Percentiles rank a stretch among this genome's conserved stretches.
Evolutionary conservation across 2,797 vertebrate species (phyloP).

Genomic region (Knipowitschia caucasica): DNA sequence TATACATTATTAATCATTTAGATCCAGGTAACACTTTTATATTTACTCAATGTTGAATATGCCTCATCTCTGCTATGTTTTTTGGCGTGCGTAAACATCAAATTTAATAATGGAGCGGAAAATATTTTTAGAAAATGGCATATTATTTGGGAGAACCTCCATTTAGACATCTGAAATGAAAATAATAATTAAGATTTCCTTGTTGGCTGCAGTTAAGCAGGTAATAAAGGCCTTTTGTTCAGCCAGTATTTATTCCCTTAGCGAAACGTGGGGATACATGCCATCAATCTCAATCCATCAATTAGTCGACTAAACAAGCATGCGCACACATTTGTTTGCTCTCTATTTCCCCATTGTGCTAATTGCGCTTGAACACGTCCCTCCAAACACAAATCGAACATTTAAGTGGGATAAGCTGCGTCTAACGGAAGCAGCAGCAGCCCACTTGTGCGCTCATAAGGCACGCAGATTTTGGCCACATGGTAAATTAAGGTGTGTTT

Average conservation of each 20-base stretch:
- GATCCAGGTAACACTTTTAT: no score
- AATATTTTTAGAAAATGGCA: neutral
- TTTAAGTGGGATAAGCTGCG: constrained; percentile 65
- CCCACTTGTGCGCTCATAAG: constrained; percentile 20
- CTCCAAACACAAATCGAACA: constrained; percentile 68
- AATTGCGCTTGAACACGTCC: constrained; percentile 73
- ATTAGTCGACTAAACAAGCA: constrained; percentile 72
- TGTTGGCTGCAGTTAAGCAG: constrained; percentile 26
- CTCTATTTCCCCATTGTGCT: constrained; percentile 70
- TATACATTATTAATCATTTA: no score
- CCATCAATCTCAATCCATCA: constrained; percentile 77
- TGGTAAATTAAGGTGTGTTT: neutral
- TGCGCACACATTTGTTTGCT: constrained; percentile 67
- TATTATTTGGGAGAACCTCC: neutral
- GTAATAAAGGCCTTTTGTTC: constrained; percentile 48
- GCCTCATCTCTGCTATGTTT: neutral
- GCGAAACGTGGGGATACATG: constrained; percentile 63
- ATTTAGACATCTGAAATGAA: neutral
- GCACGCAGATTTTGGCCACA: constrained; percentile 1
- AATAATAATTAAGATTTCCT: constrained; percentile 10
- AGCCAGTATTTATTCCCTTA: constrained; percentile 63
- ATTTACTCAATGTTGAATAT: no score
- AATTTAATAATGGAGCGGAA: neutral
- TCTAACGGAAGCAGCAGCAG: constrained; percentile 65
- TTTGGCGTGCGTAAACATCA: neutral